Base-by-base conservation (phyloP, 2,113 vertebrate species). In the Galeopterus variegatus region DNA sequence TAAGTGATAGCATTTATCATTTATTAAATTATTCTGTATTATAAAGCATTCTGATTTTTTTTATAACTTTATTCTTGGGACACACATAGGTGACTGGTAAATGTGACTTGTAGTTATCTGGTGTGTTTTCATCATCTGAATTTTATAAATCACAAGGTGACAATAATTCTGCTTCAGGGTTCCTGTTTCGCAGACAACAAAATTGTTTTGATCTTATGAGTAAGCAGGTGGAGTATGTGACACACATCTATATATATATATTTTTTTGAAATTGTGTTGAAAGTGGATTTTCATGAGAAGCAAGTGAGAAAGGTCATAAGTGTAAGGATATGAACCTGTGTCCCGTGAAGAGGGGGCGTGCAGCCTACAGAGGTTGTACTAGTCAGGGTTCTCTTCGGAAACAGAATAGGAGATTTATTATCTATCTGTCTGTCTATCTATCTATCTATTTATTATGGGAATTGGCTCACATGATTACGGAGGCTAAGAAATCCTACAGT, bases 1-100 rank as follows among this genome's bases (percentile, higher is more conserved):
- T 97, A 91, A 96, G 28, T 97, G 88, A 89, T 95, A 97, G 80
- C 45, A 84, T 77, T 52, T 96, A 91, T 92, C 94, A 96, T 76
- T 96, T 93, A 97, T 95, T 90, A 92, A 92, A 92, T 93, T 95
- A 86, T 94, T 96, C 13, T 88, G 73, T 54, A 88, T 93, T 79
- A 79, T 54, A 91, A 96, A 87, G 72, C 41, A 95, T 9, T 76
- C n/a, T 88, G 52, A 48, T 50, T 73, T 45, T 86, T 90, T 58
- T 19, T 26, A 84, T 54, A 93, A 84, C 45, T 94, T 64, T 17
- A 80, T 90, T 84, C 17, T 91, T 83, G 33, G 50, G 41, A 36
- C 81, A 64, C 5, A 56, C n/a, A 76, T 64, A 41, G 23, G 24
- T 84, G 76, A 64, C 45, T 52, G 26, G 54, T 73, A 91, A 93